Evolutionary conservation across 2,797 vertebrate species (phyloP), one percentile per base, ranked within the genome.

Genomic region (Erpetoichthys calabaricus): DNA sequence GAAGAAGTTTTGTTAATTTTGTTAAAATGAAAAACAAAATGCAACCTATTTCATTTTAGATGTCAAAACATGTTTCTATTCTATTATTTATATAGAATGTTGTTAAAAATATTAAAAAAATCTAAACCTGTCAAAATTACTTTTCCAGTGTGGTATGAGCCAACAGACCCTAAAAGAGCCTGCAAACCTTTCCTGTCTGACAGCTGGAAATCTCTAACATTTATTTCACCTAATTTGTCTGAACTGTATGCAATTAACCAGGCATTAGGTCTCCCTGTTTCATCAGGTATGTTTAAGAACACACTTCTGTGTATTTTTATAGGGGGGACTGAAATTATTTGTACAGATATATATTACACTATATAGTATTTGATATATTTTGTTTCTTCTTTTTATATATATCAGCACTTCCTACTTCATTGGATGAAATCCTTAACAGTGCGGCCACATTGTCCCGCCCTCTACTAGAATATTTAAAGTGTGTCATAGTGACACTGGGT

Each of bases 121-220:
- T 25, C 6, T 8, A 46, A 25, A 41, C 3, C 8, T 56, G 55
- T 45, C n/a, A 9, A 56, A n/a, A 25, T 8, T 2, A 9, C 9
- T 47, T 63, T 73, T 67, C 62, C 76, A 96, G 91, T 96, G 69
- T 94, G 88, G 81, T 96, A 85, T 45, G 91, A 96, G 73, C 91
- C 92, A 1, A 92, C 92, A 1, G 86, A 92, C 73, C 70, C 76
- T 64, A 82, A 86, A 65, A 92, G 91, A 65, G 91, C 91, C 41
- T 74, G 80, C 10, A 94, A 93, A 74, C 91, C 92, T 0, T 96
- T 96, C 68, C 71, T 88, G 59, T 91, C 90, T 42, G 85, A 90
- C 42, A 83, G 86, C 75, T 96, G 92, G 91, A 93, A 83, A 72
- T 76, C 72, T 4, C 76, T 96, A 58, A 75, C 80, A 0, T 94